phyloP scores from a whole-genome alignment of 1,140 invertebrate species.

The Trachymyrmex septentrionalis region DNA sequence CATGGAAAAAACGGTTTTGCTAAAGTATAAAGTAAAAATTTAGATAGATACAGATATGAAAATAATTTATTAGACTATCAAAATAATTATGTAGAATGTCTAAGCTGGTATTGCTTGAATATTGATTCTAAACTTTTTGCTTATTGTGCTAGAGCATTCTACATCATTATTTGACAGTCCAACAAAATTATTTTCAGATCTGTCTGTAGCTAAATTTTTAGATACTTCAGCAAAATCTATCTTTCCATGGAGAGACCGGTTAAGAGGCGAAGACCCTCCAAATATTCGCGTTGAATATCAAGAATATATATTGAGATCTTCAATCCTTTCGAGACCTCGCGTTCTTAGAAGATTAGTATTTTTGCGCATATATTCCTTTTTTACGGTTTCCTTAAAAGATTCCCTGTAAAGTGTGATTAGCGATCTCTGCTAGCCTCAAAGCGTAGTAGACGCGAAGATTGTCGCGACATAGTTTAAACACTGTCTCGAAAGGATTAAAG shows the following conservation, averaged over 20 bases:
- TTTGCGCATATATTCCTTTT: neutral
- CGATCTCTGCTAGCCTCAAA: neutral
- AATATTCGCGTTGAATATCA: neutral
- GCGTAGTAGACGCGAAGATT: neutral
- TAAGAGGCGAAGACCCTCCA: neutral
- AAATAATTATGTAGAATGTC: too few species aligned
- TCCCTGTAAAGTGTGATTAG: neutral
- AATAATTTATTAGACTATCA: too few species aligned
- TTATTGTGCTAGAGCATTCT: too few species aligned
- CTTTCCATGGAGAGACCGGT: neutral
- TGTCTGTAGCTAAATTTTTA: too few species aligned
- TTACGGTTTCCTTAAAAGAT: neutral
- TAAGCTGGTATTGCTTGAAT: too few species aligned
- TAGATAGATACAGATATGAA: too few species aligned
- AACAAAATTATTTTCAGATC: too few species aligned
- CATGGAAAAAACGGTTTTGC: too few species aligned
- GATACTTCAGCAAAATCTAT: too few species aligned
- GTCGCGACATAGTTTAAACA: neutral
- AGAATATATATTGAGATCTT: neutral
- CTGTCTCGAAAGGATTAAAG: constrained; percentile 39
- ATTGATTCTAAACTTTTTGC: too few species aligned
- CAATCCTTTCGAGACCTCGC: constrained; percentile 34
- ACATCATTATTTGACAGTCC: too few species aligned
- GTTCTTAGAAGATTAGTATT: constrained; percentile 27
- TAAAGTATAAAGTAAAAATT: too few species aligned